Base-by-base conservation (phyloP, 2,888 invertebrate genomes). In the Abrostola triplasia region DNA sequence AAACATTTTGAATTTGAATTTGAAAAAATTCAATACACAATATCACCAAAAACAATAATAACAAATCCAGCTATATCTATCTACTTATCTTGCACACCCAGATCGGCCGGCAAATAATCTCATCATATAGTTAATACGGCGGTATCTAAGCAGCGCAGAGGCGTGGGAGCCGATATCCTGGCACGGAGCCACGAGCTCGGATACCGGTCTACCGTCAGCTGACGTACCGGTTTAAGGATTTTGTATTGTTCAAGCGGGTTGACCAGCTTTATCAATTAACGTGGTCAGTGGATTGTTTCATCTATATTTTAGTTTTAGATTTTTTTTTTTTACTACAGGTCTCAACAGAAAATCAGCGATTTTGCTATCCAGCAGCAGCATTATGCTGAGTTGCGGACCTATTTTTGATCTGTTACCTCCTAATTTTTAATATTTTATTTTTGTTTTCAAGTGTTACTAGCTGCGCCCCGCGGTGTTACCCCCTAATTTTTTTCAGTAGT, bases 81-180 rank as follows among this genome's bases (percentile, higher is more conserved):
- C 13, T 24, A 24, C 62, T 57, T 57, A 41, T 56, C 42, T 49
- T 0, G 8, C 1, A 0, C 8, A 9, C 12, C 1, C 5, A 59
- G 13, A 60, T 70, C 9, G 51, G 50, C 50, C 54, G 49, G 57
- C 44, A 75, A 75, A 72, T 75, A 59, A 74, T 68, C 70, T 70
- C 64, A 60, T 75, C 57, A 55, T 60, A 64, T 1, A 70, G 55
- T 60, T 75, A 70, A 72, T 70, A 40, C n/a, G 64, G 44, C 50
- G 53, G 48, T 70, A 62, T 73, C 72, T 70, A 65, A 65, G 76
- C 61, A 37, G 64, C 9, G 47, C 71, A 69, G 49, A 58, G 50
- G 51, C 48, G 38, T 57, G 36, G 10, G 36, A 49, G 59, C 77
- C 77, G 68, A 74, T 74, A 76, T 68, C 64, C 73, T 76, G 74